These are phyloP conservation scores for Frieseomelitta varia DNA, from an alignment of 1,140 invertebrate species.

Conservation along the genomic window DNA sequence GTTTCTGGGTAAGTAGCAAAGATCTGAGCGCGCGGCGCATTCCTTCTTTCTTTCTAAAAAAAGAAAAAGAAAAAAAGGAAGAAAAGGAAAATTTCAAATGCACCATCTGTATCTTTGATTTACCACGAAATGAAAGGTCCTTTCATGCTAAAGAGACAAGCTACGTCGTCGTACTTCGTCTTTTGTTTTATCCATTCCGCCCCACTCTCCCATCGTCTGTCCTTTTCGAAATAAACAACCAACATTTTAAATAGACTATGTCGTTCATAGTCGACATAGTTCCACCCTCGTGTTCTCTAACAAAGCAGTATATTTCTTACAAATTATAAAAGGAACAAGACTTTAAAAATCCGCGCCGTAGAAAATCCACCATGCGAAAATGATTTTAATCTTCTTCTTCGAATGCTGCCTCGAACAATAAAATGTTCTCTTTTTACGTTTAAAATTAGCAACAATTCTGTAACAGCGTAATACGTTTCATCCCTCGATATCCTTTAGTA, in stretches of 20 bases:
- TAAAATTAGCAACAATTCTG: neutral
- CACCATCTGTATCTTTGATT: constrained; percentile 29
- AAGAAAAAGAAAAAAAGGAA: no score
- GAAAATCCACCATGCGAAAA: neutral
- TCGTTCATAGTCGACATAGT: constrained; percentile 2
- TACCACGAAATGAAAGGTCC: constrained; percentile 42
- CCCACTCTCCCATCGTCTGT: neutral
- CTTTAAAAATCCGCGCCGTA: neutral
- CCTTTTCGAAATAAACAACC: constrained; percentile 35
- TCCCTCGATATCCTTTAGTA: no score
- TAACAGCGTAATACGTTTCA: no score
- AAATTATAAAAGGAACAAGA: neutral
- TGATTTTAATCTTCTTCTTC: no score
- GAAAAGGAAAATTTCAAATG: constrained; percentile 33
- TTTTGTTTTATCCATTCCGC: neutral
- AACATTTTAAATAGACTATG: constrained; percentile 34
- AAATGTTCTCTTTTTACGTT: neutral
- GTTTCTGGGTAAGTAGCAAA: constrained; percentile 39
- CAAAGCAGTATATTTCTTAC: constrained; percentile 4
- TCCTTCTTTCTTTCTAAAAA: constrained; percentile 8
- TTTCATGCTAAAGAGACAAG: constrained; percentile 38
- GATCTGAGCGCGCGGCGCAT: constrained; percentile 24
- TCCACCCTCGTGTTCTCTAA: neutral
- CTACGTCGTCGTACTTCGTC: constrained; percentile 14
- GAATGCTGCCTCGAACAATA: neutral